phyloP scores from a whole-genome alignment of 92 coral and sea anemone species.

The Parazoanthus swiftii region DNA sequence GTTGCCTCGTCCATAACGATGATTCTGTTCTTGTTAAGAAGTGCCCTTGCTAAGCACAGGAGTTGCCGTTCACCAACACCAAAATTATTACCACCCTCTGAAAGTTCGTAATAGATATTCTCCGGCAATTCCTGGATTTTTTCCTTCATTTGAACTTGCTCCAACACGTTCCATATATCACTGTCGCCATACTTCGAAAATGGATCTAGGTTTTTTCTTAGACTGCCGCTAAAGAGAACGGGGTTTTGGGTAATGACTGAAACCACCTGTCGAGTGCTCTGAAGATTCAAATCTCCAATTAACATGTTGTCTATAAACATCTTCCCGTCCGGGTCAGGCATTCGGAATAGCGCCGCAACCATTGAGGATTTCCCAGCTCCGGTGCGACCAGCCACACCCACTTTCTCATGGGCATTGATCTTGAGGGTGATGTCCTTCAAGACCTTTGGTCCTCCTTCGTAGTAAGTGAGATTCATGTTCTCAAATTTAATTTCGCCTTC shows the following conservation, averaged over 20 bases:
- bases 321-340: slow-evolving; percentile 89
- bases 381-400: slow-evolving; percentile 97
- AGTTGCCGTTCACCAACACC: slow-evolving; percentile 91
- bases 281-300: slow-evolving; percentile 66
- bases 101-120: slow-evolving; percentile 69
- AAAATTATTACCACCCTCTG: slow-evolving; percentile 85
- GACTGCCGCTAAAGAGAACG: slow-evolving; percentile 80
- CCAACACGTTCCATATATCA: slow-evolving; percentile 82
- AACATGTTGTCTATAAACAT: slow-evolving; percentile 75
- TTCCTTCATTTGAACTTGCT: slow-evolving; percentile 86
- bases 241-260: slow-evolving; percentile 90
- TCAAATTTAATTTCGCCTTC: slow-evolving; percentile 84
- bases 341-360: slow-evolving; percentile 87
- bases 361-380: slow-evolving; percentile 98
- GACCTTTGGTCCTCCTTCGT: slow-evolving; percentile 86
- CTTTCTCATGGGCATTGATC: slow-evolving; percentile 70
- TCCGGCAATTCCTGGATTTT: slow-evolving; percentile 74
- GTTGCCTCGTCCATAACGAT: slow-evolving; percentile 93
- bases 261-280: slow-evolving; percentile 80
- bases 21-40: slow-evolving; percentile 80
- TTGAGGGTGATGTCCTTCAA: slow-evolving; percentile 58
- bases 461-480: slow-evolving; percentile 77
- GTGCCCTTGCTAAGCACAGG: slow-evolving; percentile 81
- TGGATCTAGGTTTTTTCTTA: slow-evolving; percentile 81
- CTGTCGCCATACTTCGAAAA: slow-evolving; percentile 74